A percentile compares a stretch with the other conserved stretches of the same genome.
Evolutionary conservation across 1,140 invertebrate species (phyloP).

Genomic region (Eumeta japonica): DNA sequence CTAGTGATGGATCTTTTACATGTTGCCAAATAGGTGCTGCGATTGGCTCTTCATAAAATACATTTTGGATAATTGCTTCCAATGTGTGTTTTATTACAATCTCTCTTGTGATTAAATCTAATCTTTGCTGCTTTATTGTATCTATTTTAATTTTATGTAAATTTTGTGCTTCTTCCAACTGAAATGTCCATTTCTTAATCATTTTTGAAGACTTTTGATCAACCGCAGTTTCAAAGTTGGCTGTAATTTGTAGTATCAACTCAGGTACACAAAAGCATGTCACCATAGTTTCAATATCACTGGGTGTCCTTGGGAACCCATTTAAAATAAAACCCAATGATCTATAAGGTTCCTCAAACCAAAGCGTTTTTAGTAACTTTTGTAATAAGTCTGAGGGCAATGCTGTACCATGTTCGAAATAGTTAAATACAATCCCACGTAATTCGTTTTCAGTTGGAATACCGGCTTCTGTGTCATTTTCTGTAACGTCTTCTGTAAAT

Average conservation of each 20-base stretch:
- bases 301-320: constrained; percentile 55
- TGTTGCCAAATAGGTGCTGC: no score
- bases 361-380: constrained; percentile 45
- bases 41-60: no score
- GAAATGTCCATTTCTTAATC: constrained; percentile 42
- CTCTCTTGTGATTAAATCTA: constrained; percentile 27
- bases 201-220: constrained; percentile 32
- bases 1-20: constrained; percentile 12
- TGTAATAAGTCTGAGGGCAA: constrained; percentile 36
- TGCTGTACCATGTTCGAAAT: constrained; percentile 40
- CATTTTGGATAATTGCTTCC: constrained; percentile 36
- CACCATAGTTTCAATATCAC: constrained; percentile 54
- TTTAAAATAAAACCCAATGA: constrained; percentile 57
- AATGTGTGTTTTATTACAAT: constrained; percentile 30
- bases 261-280: constrained; percentile 56
- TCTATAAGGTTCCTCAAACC: constrained; percentile 49
- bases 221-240: constrained; percentile 27
- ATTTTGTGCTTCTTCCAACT: constrained; percentile 28
- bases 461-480: constrained; percentile 31
- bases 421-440: constrained; percentile 33
- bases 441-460: constrained; percentile 36
- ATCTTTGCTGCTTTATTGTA: constrained; percentile 24
- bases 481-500: constrained; percentile 30
- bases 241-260: constrained; percentile 51
- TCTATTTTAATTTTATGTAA: constrained; percentile 24